Conservation (phyloP, 1,140 invertebrate species). For the Pogonomyrmex barbatus region DNA sequence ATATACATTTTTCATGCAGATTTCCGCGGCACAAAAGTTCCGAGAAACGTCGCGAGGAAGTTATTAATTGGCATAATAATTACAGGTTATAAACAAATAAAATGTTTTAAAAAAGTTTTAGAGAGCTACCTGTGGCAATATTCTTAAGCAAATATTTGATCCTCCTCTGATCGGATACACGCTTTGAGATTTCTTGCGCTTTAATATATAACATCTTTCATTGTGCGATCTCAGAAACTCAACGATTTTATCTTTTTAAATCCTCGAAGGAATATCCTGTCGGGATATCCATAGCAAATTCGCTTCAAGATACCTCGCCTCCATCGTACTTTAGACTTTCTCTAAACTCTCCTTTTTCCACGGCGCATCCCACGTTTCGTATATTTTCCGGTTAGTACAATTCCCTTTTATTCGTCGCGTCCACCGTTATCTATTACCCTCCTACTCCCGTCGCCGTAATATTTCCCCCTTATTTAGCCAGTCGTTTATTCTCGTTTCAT, state of each 20-base stretch:
- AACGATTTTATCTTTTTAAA: constrained; percentile 47
- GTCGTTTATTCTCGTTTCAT: constrained; percentile 57
- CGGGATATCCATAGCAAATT: constrained; percentile 43
- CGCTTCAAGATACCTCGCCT: constrained; percentile 26
- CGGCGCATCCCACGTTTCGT: constrained; percentile 25
- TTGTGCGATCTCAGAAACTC: constrained; percentile 18
- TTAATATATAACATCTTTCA: constrained; percentile 29
- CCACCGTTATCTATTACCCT: constrained; percentile 56
- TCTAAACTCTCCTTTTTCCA: constrained; percentile 40
- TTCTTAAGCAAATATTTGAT: constrained; percentile 25
- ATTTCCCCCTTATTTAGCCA: constrained; percentile 59
- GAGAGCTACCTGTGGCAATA: not conserved
- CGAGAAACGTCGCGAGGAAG: not conserved
- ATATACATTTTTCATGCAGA: not conserved
- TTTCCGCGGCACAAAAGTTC: not conserved
- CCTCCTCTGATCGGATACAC: not conserved
- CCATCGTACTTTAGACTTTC: constrained; percentile 25
- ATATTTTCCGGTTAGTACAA: constrained; percentile 58
- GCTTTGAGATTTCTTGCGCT: not conserved
- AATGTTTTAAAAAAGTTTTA: not conserved
- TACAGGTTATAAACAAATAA: not conserved
- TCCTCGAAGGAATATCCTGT: constrained; percentile 32
- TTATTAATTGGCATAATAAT: constrained; percentile 14
- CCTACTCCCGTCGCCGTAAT: constrained; percentile 23
- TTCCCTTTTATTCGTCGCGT: constrained; percentile 56